These are phyloP conservation scores for Clytia hemisphaerica DNA, from an alignment of 30 jellyfish, hydroid and myxozoan species.

Conservation along the genomic window DNA sequence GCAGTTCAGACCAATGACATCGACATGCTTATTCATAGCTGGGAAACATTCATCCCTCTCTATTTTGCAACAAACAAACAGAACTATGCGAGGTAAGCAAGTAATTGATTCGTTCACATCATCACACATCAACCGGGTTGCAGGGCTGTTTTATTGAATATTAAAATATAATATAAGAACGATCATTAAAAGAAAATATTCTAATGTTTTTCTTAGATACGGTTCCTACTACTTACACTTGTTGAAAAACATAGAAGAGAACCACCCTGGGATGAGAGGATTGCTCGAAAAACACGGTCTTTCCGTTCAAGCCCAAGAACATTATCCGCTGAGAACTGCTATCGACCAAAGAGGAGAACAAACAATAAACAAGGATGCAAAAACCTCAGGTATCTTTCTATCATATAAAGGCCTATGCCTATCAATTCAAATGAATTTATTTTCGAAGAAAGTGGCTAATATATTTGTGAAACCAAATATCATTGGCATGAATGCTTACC, in stretches of 20 bases:
- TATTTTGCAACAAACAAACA: no score
- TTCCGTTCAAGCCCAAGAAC: conserved; percentile 47
- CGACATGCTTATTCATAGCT: no score
- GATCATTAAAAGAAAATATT: background rate
- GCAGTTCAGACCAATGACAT: no score
- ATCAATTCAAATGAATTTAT: background rate
- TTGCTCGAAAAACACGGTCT: conserved; percentile 23
- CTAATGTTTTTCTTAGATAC: conserved; percentile 1
- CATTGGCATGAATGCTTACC: no score
- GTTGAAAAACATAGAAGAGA: conserved; percentile 5
- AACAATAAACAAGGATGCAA: conserved; percentile 37
- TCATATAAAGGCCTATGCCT: no score
- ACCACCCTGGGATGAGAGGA: conserved; percentile 30
- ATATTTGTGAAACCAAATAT: no score
- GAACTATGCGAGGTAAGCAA: no score
- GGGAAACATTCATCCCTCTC: no score
- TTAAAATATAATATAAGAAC: no score
- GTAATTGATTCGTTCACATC: no score
- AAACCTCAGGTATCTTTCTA: conserved; percentile 2
- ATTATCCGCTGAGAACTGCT: conserved; percentile 22
- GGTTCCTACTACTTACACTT: conserved; percentile 19
- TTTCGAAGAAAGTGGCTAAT: background rate
- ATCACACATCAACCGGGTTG: background rate
- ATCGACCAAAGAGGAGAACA: conserved; percentile 52
- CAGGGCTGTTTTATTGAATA: background rate